Evolutionary conservation across 2,113 vertebrate species (phyloP).

Genomic region (Craseonycteris thonglongyai): DNA sequence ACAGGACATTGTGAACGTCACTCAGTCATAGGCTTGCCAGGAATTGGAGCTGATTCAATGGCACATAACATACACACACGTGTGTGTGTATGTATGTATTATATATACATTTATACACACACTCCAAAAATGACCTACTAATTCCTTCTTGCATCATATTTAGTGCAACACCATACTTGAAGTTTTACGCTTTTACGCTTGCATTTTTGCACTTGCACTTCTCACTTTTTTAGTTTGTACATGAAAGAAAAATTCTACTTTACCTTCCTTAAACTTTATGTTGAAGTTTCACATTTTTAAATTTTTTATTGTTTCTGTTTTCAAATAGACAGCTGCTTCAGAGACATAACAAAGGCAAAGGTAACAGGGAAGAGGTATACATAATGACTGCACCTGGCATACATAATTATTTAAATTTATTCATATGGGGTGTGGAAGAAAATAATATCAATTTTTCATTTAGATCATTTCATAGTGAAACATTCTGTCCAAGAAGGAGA

Average conservation of each 20-base stretch:
- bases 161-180: not conserved
- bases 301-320: constrained; percentile 22
- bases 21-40: no score
- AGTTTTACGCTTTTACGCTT: not conserved
- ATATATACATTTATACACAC: not conserved
- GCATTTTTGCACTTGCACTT: not conserved
- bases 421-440: constrained; percentile 19
- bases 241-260: constrained; percentile 14
- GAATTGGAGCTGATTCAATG: not conserved
- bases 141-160: constrained; percentile 39
- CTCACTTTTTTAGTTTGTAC: not conserved
- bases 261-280: constrained; percentile 35
- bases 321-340: constrained; percentile 35
- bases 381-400: constrained; percentile 24
- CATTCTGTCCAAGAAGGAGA: constrained; percentile 46
- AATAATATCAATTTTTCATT: constrained; percentile 57
- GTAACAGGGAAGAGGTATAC: constrained; percentile 2
- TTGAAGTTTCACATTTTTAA: constrained; percentile 13
- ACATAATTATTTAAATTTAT: constrained; percentile 60
- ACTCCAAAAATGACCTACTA: not conserved
- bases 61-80: not conserved
- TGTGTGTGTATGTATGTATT: not conserved
- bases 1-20: not conserved
- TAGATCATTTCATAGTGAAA: constrained; percentile 54
- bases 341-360: constrained; percentile 44